Evolutionary conservation across 2,888 invertebrate species (phyloP), one percentile per base, ranked within the genome.

Genomic region (Drosophila yooni): DNA sequence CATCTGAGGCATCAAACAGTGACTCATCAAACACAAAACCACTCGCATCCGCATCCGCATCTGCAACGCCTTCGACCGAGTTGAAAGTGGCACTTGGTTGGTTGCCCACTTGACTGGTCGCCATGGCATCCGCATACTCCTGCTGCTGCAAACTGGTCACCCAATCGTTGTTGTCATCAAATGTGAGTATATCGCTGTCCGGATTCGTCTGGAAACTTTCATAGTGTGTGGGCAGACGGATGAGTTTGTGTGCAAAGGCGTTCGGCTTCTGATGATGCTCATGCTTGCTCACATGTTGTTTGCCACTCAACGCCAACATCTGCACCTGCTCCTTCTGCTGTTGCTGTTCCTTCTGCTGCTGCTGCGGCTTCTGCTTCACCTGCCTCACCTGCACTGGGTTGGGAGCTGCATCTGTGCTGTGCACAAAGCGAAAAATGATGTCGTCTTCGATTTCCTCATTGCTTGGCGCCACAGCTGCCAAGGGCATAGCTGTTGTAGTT

Each of bases 121-220:
- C 81, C 64, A 79, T 76, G 51, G 74, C 79, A 57, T 83, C 79
- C 29, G 70, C 80, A 34, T 86, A 79, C 60, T 85, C 82, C 71
- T 91, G 79, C 73, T 84, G 77, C 70, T 74, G 79, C 64, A 81
- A 73, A 46, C 76, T 86, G 71, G 81, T 79, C 52, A 80, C 82
- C 84, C 90, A 90, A 31, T 87, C 83, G 29, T 90, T 86, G 76
- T 80, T 83, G 33, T 90, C 90, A 36, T 91, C 91, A 59, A 91
- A 91, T 8, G 91, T 91, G 62, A 91, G 76, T 70, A 91, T 91
- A 72, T 91, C 91, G 67, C 90, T 89, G 56, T 92, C 91, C n/a
- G 89, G 90, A 79, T 89, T 91, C 46, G 91, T 89, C 76, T 92
- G 91, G 79, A 92, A 92, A 73, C 92, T 91, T 74, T 92, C 91